Evolutionary conservation across 2,113 vertebrate species (phyloP), one percentile per base, ranked within the genome.

Genomic region (Saguinus imperator): DNA sequence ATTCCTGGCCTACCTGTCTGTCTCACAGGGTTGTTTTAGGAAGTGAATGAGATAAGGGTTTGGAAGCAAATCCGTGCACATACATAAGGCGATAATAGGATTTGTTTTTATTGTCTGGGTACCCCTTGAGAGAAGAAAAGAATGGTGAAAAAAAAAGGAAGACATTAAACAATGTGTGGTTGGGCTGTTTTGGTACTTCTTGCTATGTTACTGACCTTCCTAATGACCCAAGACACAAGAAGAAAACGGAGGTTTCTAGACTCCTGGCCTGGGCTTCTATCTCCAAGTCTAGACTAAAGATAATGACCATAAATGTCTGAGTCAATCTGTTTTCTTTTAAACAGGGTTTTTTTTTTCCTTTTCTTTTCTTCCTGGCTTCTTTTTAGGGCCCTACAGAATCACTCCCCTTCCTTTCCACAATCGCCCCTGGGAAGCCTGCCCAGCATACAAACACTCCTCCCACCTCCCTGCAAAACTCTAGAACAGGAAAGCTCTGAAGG

Each of bases 241-340:
- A 94, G 70, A 89, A 96, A 91, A 96, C 43, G 82, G 92, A 92
- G 76, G 64, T 57, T 94, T 95, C 94, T 94, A 97, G 97, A 96
- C 97, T 98, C 55, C 88, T 96, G 90, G 96, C 92, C 64, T 93
- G 64, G 81, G 48, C 55, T 95, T 95, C 96, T 88, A 93, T 87
- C 96, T 95, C 84, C 76, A 95, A 88, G 98, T 98, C 98, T 98
- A 98, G 98, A 98, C 97, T 82, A 52, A 83, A 96, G 97, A 98
- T 96, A 97, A 97, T 87, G 68, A 68, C 95, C 85, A 52, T 68
- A 95, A 97, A 96, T 66, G 93, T 86, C 85, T 94, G 90, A 97
- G 94, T 94, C 91, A 73, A 93, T 93, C 91, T 97, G 93, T 98
- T 98, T 98, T 97, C 95, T 95, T 96, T 97, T 95, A 92, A 92